These are phyloP conservation scores for Eupithecia tripunctaria DNA, from an alignment of 2,888 invertebrate species.

Conservation along the genomic window DNA sequence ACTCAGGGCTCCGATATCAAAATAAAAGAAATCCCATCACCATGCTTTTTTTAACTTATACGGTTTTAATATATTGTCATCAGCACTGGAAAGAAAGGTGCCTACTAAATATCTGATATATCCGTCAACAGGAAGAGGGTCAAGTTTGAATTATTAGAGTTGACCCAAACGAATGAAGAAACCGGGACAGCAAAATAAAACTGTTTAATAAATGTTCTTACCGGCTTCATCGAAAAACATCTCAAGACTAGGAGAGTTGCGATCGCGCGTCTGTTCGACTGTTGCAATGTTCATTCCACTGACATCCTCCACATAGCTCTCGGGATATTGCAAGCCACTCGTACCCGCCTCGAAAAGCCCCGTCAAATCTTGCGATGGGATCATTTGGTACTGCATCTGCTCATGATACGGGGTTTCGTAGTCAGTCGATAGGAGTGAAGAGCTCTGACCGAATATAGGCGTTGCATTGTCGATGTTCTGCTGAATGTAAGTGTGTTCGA, in stretches of 20 bases:
- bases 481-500: not conserved
- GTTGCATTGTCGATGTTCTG: not conserved
- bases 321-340: not conserved
- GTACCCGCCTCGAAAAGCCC: not conserved
- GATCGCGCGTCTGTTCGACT: slow-evolving; percentile 2
- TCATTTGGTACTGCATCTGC: slow-evolving; percentile 19
- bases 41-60: too few relatives aligned
- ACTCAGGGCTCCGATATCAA: not conserved
- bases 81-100: too few relatives aligned
- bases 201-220: slow-evolving; percentile 3
- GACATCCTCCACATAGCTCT: not conserved
- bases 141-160: too few relatives aligned
- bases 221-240: slow-evolving; percentile 50
- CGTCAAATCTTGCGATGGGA: slow-evolving; percentile 2
- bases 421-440: not conserved
- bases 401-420: not conserved
- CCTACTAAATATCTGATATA: too few relatives aligned
- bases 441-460: not conserved
- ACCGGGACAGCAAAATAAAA: too few relatives aligned
- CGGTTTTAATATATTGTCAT: too few relatives aligned
- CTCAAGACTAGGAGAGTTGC: slow-evolving; percentile 45
- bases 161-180: too few relatives aligned
- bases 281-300: not conserved
- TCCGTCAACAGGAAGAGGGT: too few relatives aligned
- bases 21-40: too few relatives aligned